These are phyloP conservation scores for Diachrysia chrysitis DNA, from an alignment of 2,888 invertebrate genomes.

Conservation along the genomic window DNA sequence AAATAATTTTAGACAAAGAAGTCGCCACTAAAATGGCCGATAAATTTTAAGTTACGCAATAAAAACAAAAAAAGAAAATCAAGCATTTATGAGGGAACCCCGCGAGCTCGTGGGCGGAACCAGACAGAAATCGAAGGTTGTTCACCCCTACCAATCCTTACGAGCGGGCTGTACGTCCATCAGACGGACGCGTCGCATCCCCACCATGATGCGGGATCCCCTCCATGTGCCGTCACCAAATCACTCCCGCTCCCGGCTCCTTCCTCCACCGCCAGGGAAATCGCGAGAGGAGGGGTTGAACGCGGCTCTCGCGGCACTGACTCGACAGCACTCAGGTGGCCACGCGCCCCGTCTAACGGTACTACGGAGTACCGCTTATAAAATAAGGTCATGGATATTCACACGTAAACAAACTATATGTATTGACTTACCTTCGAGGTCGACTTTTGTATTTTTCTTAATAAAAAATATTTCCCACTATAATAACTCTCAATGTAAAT, in stretches of 20 bases:
- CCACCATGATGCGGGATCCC: constrained; percentile 88
- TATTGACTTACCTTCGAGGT: constrained; percentile 68
- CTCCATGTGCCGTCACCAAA: constrained; percentile 87
- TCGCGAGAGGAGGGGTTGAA: constrained; percentile 86
- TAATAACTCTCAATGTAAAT: constrained; percentile 41
- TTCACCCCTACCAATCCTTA: constrained; percentile 88
- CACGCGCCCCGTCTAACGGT: constrained; percentile 87
- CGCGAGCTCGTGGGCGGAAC: constrained; percentile 75
- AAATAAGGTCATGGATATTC: constrained; percentile 87
- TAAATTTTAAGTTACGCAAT: constrained; percentile 79
- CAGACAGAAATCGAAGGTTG: constrained; percentile 80
- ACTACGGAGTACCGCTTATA: constrained; percentile 83
- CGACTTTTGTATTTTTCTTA: constrained; percentile 34
- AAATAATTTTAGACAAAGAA: constrained; percentile 71
- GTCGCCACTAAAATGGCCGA: constrained; percentile 73
- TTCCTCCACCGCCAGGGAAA: constrained; percentile 86
- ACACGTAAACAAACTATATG: constrained; percentile 70
- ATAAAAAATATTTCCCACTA: constrained; percentile 42
- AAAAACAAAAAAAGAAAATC: constrained; percentile 60
- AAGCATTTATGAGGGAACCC: constrained; percentile 65
- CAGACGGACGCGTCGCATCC: constrained; percentile 85
- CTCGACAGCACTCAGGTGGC: constrained; percentile 74
- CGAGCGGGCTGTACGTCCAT: constrained; percentile 78
- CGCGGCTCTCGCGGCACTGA: constrained; percentile 81
- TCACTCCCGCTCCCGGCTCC: constrained; percentile 88